A percentile compares a stretch with the other conserved stretches of the same genome.
These are phyloP conservation scores for Anguilla megastoma DNA, from an alignment of 2,797 vertebrate species.

Conservation along the genomic window DNA sequence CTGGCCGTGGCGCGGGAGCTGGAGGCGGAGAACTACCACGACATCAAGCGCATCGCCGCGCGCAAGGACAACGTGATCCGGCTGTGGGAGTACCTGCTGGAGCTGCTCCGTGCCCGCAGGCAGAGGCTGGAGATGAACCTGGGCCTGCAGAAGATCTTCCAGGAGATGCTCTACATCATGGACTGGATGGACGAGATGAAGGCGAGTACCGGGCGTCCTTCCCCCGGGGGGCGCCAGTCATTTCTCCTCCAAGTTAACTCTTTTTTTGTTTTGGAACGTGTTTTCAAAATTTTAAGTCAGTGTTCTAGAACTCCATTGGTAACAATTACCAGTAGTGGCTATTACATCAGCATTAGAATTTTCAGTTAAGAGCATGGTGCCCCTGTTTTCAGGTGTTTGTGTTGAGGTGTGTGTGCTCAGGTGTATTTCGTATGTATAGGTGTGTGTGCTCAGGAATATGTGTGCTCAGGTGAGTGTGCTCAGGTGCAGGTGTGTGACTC, in stretches of 20 bases:
- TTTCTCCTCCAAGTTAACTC: not conserved
- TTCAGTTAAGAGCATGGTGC: no score
- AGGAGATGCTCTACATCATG: conserved; percentile 98
- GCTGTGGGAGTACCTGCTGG: conserved; percentile 95
- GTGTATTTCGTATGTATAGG: no score
- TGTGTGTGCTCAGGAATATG: no score
- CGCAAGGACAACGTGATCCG: conserved; percentile 94
- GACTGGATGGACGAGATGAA: conserved; percentile 99
- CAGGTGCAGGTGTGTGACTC: not conserved
- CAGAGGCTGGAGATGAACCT: conserved; percentile 90
- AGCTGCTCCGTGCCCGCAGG: conserved; percentile 87
- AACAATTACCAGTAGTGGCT: no score
- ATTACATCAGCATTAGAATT: no score
- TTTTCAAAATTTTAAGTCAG: no score
- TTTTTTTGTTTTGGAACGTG: not conserved
- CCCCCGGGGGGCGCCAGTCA: not conserved
- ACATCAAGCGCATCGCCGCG: conserved; percentile 88
- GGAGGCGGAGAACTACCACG: conserved; percentile 89
- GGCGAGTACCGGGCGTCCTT: conserved; percentile 62
- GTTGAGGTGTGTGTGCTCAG: no score
- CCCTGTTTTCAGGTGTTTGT: no score
- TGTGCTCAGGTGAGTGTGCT: no score
- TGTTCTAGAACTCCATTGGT: no score
- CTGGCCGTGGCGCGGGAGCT: conserved; percentile 87
- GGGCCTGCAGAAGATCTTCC: conserved; percentile 93